These are phyloP conservation scores for Datnioides undecimradiatus DNA, from an alignment of 2,113 vertebrate genomes.

Conservation along the genomic window DNA sequence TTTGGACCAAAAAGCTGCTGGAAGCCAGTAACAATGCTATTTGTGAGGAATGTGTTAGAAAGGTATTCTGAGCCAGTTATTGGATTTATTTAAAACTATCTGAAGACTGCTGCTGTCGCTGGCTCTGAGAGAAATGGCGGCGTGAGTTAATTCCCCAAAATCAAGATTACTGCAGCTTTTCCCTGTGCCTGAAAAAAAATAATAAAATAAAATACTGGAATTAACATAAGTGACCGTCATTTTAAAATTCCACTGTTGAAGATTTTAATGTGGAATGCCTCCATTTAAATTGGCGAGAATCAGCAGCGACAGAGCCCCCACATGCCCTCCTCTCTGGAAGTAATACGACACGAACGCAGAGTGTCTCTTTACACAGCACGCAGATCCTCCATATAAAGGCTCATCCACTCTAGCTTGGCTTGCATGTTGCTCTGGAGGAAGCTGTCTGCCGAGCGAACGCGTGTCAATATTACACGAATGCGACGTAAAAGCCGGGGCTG, in stretches of 20 bases:
- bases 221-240: not conserved
- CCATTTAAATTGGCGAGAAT: slow-evolving; percentile 25
- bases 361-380: not conserved
- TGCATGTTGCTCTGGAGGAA: not conserved
- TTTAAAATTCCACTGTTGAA: slow-evolving; percentile 26
- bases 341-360: slow-evolving; percentile 18
- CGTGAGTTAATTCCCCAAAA: slow-evolving; percentile 30
- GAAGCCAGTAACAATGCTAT: slow-evolving; percentile 71
- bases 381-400: slow-evolving; percentile 6
- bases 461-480: not conserved
- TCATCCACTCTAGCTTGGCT: not conserved
- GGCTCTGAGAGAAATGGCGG: slow-evolving; percentile 28
- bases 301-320: slow-evolving; percentile 9
- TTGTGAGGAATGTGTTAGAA: slow-evolving; percentile 69
- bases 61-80: slow-evolving; percentile 59
- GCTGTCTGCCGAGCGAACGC: not conserved
- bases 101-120: slow-evolving; percentile 41
- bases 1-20: slow-evolving; percentile 63
- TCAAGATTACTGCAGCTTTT: slow-evolving; percentile 46
- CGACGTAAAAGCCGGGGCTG: not conserved
- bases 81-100: slow-evolving; percentile 56
- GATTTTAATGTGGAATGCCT: slow-evolving; percentile 5
- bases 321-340: not conserved
- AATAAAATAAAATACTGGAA: too few relatives aligned
- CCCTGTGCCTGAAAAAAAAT: slow-evolving; percentile 16